Evolutionary conservation across 2,888 invertebrate species (phyloP), one percentile per base, ranked within the genome.

Genomic region (Cephonodes hylas): DNA sequence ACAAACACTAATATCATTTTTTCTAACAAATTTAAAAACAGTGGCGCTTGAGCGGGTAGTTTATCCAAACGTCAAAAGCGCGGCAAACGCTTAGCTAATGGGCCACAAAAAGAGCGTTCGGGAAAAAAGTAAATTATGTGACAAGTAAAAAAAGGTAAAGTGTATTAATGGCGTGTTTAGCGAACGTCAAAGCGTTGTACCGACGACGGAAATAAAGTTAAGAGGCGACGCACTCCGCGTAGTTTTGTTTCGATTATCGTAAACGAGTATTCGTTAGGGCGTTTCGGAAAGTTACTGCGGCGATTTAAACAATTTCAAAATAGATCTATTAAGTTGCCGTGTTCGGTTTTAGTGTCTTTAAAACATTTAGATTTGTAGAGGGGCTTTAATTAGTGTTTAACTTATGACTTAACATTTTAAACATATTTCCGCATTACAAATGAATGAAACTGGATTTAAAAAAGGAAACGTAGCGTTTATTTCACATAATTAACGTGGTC

Each of bases 151-250:
- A 88, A 89, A 84, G 76, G 76, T 79, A 79, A 81, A 88, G 85
- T 84, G 86, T 89, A 89, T 91, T 91, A 89, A 90, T 89, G 91
- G 88, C 87, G 87, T 89, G 91, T 91, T 90, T 86, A 88, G 83
- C 82, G 77, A 83, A 89, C 86, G 92, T 89, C 92, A 92, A 91
- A 91, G 89, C 78, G 70, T 38, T 70, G 80, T 75, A 83, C 86
- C 86, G 87, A 74, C 77, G 84, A 85, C 87, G 80, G 84, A 88
- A 88, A 89, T 88, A 89, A 84, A 77, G 74, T 72, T 80, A 81
- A 81, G 77, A 74, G 74, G 72, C 64, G 73, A 69, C 74, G 63
- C 80, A 81, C 76, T 80, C 80, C 75, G 78, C 76, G 73, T 72
- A 64, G 69, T 70, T 53, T 53, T 53, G 31, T 53, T 53, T 53